phyloP scores from a whole-genome alignment of 2,888 invertebrate genomes.

The Argyra leucocephala region DNA sequence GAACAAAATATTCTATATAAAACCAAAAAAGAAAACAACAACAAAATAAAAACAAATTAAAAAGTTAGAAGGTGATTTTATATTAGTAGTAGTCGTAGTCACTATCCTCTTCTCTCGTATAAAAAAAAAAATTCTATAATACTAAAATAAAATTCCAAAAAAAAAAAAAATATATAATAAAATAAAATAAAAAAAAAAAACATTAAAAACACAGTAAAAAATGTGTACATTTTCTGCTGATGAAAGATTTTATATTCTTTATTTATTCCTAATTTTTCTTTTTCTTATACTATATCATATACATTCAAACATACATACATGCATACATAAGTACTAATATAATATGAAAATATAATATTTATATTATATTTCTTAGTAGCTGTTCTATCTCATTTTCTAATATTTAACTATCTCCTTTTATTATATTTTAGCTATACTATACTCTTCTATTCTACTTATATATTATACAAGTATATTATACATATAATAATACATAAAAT shows the following conservation, averaged over 20 bases:
- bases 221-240: background rate
- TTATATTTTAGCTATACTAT: background rate
- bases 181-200: too few species aligned
- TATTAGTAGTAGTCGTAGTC: background rate
- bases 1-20: background rate
- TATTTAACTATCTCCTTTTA: background rate
- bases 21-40: background rate
- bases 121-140: too few species aligned
- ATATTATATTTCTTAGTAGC: background rate
- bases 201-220: too few species aligned
- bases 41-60: background rate
- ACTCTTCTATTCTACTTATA: background rate
- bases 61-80: conserved; percentile 3
- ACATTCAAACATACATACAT: background rate
- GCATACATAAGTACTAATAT: background rate
- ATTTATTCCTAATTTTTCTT: background rate
- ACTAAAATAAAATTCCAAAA: too few species aligned
- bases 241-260: conserved; percentile 1
- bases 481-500: background rate
- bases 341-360: background rate
- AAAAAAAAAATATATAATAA: too few species aligned
- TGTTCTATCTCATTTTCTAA: background rate
- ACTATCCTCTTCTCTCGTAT: conserved; percentile 1
- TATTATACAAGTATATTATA: background rate
- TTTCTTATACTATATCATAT: background rate